phyloP scores from a whole-genome alignment of 2,888 invertebrate genomes.

The Tinea semifulvella region DNA sequence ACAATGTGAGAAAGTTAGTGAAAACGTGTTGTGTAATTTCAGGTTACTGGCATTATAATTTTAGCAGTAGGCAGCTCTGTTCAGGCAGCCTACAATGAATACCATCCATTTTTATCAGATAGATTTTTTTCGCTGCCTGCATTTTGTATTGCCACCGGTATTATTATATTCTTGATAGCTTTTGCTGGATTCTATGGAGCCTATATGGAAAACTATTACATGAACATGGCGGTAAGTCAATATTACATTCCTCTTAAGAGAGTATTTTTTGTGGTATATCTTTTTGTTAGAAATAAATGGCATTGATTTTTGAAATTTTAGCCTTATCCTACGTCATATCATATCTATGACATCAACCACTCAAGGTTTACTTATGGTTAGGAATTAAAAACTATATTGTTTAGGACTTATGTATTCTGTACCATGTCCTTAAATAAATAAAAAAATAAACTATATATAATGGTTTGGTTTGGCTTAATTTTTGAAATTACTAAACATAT shows the following conservation, averaged over 20 bases:
- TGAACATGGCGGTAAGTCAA: slow-evolving; percentile 76
- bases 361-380: too few species aligned
- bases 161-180: slow-evolving; percentile 78
- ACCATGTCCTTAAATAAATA: too few species aligned
- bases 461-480: too few species aligned
- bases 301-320: too few species aligned
- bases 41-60: slow-evolving; percentile 84
- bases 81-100: slow-evolving; percentile 71
- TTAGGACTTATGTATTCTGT: too few species aligned
- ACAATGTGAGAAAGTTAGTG: neutral
- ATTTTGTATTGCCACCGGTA: slow-evolving; percentile 75
- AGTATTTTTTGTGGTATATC: too few species aligned
- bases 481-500: too few species aligned
- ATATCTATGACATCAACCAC: neutral
- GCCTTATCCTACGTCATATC: neutral
- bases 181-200: slow-evolving; percentile 93
- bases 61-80: slow-evolving; percentile 78
- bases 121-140: slow-evolving; percentile 79
- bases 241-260: neutral
- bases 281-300: too few species aligned
- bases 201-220: slow-evolving; percentile 81
- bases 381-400: too few species aligned
- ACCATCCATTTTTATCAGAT: slow-evolving; percentile 72
- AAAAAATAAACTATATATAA: too few species aligned
- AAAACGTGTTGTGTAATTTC: slow-evolving; percentile 30